Evolutionary conservation across 2,888 invertebrate species (phyloP).

Genomic region (Abrostola tripartita): DNA sequence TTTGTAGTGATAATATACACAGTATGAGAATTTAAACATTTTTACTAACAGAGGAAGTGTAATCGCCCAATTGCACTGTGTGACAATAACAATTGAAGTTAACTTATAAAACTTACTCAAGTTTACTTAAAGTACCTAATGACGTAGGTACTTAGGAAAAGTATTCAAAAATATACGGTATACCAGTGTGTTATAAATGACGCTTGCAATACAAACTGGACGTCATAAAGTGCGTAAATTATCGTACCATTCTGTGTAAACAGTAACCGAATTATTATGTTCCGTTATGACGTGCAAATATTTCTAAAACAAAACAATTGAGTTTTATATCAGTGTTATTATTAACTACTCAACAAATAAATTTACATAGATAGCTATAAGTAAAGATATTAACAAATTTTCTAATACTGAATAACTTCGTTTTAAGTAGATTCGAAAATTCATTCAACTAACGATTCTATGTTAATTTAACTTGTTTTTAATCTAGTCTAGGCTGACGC

Average conservation of each 20-base stretch:
- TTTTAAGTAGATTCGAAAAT: conserved; percentile 15
- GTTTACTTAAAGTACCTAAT: neutral
- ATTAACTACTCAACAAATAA: conserved; percentile 30
- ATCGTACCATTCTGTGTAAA: conserved; percentile 8
- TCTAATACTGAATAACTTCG: conserved; percentile 32
- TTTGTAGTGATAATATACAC: conserved; percentile 1
- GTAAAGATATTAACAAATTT: conserved; percentile 15
- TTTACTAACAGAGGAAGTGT: neutral
- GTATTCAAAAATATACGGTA: neutral
- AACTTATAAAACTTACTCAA: neutral
- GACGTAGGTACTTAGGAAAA: neutral
- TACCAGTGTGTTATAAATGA: conserved; percentile 8
- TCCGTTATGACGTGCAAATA: conserved; percentile 16
- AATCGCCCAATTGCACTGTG: neutral
- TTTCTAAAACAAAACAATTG: conserved; percentile 33
- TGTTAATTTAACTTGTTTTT: conserved; percentile 20
- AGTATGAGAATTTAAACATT: neutral
- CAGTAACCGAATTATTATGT: conserved; percentile 20
- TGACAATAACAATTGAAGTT: conserved; percentile 10
- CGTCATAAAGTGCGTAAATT: conserved; percentile 34
- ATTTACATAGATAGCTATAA: conserved; percentile 16
- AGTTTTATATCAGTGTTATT: conserved; percentile 28
- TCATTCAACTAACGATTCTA: conserved; percentile 3
- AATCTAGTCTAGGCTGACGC: conserved; percentile 91
- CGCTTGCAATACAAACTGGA: conserved; percentile 1